Percentiles rank a stretch among this genome's conserved stretches.
These are phyloP conservation scores for Leptobrachium leishanense DNA, from an alignment of 2,113 vertebrate genomes.

Conservation along the genomic window DNA sequence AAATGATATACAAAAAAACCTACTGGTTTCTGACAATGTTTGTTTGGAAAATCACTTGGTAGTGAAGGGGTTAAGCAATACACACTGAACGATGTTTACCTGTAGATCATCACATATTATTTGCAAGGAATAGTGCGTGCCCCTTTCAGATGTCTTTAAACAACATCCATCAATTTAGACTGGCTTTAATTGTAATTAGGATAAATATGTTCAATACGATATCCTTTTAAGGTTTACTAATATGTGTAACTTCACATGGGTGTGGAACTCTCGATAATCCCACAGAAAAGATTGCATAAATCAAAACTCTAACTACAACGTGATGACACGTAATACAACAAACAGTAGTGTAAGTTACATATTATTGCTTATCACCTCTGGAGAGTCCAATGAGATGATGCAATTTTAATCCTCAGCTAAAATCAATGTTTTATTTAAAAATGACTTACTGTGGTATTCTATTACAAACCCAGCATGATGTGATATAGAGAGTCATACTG, in stretches of 20 bases:
- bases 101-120: too few species aligned
- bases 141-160: too few species aligned
- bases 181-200: not conserved
- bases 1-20: too few species aligned
- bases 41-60: too few species aligned
- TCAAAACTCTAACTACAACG: not conserved
- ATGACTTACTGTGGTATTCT: conserved; percentile 9
- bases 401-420: not conserved
- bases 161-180: not conserved
- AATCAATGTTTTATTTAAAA: not conserved
- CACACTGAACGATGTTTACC: too few species aligned
- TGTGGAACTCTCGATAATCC: not conserved
- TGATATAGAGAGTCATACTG: not conserved
- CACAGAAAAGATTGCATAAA: not conserved
- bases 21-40: too few species aligned
- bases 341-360: not conserved
- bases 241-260: not conserved
- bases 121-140: too few species aligned
- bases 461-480: not conserved
- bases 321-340: not conserved
- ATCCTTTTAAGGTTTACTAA: too few species aligned
- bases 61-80: too few species aligned
- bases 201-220: not conserved
- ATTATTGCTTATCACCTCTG: not conserved
- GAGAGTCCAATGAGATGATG: not conserved